Evolutionary conservation across 1,140 invertebrate genomes (phyloP), one percentile per base, ranked within the genome.

Genomic region (Spodoptera frugiperda): DNA sequence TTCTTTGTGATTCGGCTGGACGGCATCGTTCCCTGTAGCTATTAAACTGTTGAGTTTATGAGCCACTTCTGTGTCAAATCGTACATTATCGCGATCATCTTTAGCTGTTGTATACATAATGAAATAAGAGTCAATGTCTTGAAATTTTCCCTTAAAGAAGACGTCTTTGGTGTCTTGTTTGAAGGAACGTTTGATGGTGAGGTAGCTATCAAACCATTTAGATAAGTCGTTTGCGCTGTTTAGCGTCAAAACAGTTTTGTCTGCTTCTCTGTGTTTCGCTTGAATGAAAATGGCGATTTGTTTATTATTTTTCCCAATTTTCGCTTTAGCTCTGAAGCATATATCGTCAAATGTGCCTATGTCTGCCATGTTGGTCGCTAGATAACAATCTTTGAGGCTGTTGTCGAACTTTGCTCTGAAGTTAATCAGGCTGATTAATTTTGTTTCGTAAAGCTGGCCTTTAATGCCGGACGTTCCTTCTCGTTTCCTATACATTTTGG

Each of bases 391-490:
- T 51, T 49, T 15, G 12, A 75, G 39, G 3, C n/a, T 54, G 2
- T 15, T 33, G 25, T 53, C 59, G 15, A 39, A 30, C 14, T 33
- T n/a, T 0, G 72, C 72, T 53, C 57, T 49, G 15, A 75, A 51
- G 3, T 53, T 21, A 19, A 65, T 39, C 1, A 75, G 17, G 14
- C 44, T 63, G 3, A 75, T 15, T 53, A 75, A 25, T 53, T 75
- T 75, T 0, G 59, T 39, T 48, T 75, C 59, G 30, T 75, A 75
- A 10, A 75, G 48, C 21, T 75, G 72, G n/a, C 72, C 72, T 19
- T 21, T 25, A 5, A 75, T 53, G 11, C 59, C 30, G 0, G 57
- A 51, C 44, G 57, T 70, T 15, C 67, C 67, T 8, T 5, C 6
- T 2, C 67, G 67, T 17, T 70, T 70, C 17, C 4, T 39, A 12